A percentile compares a stretch with the other conserved stretches of the same genome.
phyloP scores from a whole-genome alignment of 2,797 vertebrate genomes.

The Eidolon dupreanum region DNA sequence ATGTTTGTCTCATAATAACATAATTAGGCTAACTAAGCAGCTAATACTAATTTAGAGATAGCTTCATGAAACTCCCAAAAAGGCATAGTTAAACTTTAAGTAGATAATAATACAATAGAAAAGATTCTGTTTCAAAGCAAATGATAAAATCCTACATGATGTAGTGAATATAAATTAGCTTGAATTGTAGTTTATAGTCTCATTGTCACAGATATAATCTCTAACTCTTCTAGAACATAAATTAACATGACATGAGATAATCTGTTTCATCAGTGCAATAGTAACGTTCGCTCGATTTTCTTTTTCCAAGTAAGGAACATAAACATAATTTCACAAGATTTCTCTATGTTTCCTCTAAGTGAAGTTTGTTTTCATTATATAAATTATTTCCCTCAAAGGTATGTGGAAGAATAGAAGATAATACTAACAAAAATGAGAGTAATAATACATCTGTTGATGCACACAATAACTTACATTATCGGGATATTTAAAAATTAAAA shows the following conservation, averaged over 20 bases:
- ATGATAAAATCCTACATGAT: conserved; percentile 26
- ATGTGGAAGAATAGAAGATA: conserved; percentile 10
- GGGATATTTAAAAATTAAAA: conserved; percentile 36
- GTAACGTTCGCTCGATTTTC: not conserved
- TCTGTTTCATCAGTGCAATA: not conserved
- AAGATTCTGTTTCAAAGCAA: conserved; percentile 39
- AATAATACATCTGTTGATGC: not conserved
- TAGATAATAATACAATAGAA: conserved; percentile 42
- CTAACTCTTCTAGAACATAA: not conserved
- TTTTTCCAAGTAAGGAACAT: conserved; percentile 6
- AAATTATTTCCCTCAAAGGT: conserved; percentile 30
- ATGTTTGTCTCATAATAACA: conserved; percentile 20
- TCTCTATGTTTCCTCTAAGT: conserved; percentile 24
- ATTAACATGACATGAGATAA: conserved; percentile 41
- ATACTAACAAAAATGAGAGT: not conserved
- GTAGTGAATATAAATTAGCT: conserved; percentile 58
- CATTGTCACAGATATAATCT: conserved; percentile 42
- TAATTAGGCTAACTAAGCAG: conserved; percentile 58
- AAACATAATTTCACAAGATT: conserved; percentile 36
- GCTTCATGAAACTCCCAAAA: conserved; percentile 54
- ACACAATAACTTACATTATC: not conserved
- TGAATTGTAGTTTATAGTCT: conserved; percentile 58
- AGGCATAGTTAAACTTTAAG: conserved; percentile 35
- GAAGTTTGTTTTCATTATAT: conserved; percentile 29
- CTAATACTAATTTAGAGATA: conserved; percentile 27